A percentile compares a stretch with the other conserved stretches of the same genome.
Evolutionary conservation across 2,888 invertebrate species (phyloP).

Genomic region (Tetranychus truncatus): DNA sequence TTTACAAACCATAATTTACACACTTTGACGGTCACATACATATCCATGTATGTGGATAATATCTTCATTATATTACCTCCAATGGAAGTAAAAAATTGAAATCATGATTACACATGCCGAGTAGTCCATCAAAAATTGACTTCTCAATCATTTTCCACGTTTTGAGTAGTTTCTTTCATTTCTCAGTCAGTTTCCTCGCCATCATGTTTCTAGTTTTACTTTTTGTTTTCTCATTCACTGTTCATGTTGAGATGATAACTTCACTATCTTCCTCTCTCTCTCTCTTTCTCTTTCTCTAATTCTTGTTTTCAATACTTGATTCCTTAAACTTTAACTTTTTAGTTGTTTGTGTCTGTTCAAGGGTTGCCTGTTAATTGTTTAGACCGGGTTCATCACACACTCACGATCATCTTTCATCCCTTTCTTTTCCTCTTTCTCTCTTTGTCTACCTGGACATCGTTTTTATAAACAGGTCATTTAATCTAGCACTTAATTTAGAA

Average conservation of each 20-base stretch:
- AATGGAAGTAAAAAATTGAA: not conserved
- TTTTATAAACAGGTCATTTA: not conserved
- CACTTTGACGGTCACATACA: too few relatives aligned
- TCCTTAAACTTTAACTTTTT: not conserved
- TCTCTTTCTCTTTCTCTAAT: not conserved
- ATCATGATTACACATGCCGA: not conserved
- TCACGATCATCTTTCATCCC: not conserved
- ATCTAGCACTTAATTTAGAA: not conserved
- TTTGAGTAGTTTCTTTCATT: not conserved
- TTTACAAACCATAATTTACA: too few relatives aligned
- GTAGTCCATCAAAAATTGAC: not conserved
- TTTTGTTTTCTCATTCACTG: not conserved
- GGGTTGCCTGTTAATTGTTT: not conserved
- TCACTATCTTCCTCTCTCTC: not conserved
- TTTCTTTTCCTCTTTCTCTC: not conserved
- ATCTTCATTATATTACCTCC: not conserved
- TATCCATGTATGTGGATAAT: too few relatives aligned
- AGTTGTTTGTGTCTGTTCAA: slow-evolving; percentile 8
- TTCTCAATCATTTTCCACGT: not conserved
- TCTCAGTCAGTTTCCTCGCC: not conserved
- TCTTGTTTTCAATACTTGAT: not conserved
- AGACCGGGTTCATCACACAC: not conserved
- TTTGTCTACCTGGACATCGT: not conserved
- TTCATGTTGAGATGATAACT: not conserved
- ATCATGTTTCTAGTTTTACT: not conserved